These are phyloP conservation scores for Hirundo rustica DNA, from an alignment of 2,797 vertebrate genomes.

Conservation along the genomic window DNA sequence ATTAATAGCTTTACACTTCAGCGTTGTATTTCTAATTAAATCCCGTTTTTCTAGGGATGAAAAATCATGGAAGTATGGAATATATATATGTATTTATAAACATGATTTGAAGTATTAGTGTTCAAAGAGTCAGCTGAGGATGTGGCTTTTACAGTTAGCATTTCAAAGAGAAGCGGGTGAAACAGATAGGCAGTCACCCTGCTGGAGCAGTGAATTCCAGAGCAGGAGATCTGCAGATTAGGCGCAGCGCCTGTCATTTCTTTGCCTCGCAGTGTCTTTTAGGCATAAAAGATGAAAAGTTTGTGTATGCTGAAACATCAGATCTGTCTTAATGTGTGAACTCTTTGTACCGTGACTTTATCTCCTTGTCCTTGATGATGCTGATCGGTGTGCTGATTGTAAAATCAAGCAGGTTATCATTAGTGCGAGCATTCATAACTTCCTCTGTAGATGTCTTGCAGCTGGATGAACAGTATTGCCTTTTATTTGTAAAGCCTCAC, in stretches of 20 bases:
- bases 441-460: neutral
- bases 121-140: conserved; percentile 33
- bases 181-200: conserved; percentile 17
- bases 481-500: neutral
- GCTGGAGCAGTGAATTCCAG: conserved; percentile 30
- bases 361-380: conserved; percentile 1
- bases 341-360: neutral
- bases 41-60: neutral
- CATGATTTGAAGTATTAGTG: conserved; percentile 4
- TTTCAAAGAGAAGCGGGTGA: conserved; percentile 53
- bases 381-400: neutral
- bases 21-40: neutral
- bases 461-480: neutral
- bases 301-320: neutral
- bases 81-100: neutral
- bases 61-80: neutral
- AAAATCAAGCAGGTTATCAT: conserved; percentile 27
- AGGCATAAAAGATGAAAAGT: conserved; percentile 43
- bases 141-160: conserved; percentile 54
- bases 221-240: conserved; percentile 56
- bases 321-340: neutral
- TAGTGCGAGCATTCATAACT: neutral
- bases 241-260: neutral
- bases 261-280: neutral
- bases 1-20: neutral